phyloP scores from a whole-genome alignment of 2,888 invertebrate species.

The Mesorhabditis spiculigera region DNA sequence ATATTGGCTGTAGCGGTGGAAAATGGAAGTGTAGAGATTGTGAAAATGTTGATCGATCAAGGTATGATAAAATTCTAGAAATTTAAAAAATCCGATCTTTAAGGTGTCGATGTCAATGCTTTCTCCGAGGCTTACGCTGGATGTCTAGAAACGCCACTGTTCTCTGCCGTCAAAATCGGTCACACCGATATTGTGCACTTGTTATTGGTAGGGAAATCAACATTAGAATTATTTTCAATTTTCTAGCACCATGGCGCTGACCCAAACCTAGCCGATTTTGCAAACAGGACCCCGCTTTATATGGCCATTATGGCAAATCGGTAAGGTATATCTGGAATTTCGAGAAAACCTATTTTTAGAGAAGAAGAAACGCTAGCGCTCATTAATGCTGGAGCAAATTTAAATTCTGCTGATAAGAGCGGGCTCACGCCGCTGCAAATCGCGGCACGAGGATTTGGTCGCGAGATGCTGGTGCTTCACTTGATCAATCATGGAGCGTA shows the following conservation, averaged over 20 bases:
- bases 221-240: background rate
- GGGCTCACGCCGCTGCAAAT: background rate
- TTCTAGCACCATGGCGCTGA: conserved; percentile 4
- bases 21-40: background rate
- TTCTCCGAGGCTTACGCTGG: background rate
- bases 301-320: background rate
- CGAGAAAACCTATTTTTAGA: background rate
- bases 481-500: conserved; percentile 4
- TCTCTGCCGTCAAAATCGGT: conserved; percentile 1
- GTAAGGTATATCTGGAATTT: background rate
- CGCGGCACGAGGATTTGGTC: background rate
- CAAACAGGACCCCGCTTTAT: conserved; percentile 4
- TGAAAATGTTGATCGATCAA: conserved; percentile 1
- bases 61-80: background rate
- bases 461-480: background rate
- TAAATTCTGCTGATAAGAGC: background rate
- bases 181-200: background rate
- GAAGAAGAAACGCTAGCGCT: background rate
- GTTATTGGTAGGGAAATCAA: background rate
- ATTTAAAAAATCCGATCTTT: background rate
- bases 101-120: background rate
- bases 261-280: conserved; percentile 3
- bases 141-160: conserved; percentile 1
- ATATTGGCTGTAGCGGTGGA: background rate
- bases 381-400: background rate